phyloP scores from a whole-genome alignment of 2,797 vertebrate species.

The Cryptoblepharus egeriae region DNA sequence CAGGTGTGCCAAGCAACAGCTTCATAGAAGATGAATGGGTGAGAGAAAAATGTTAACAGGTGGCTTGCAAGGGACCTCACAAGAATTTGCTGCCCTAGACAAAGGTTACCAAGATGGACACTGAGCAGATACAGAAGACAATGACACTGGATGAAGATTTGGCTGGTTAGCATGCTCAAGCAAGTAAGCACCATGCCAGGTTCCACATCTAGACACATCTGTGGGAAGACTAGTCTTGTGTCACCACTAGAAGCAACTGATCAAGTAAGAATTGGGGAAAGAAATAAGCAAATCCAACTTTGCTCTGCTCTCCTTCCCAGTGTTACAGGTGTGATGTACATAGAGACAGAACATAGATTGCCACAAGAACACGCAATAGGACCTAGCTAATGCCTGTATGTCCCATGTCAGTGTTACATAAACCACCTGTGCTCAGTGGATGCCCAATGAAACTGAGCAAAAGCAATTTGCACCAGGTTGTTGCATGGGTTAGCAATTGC shows the following conservation, averaged over 20 bases:
- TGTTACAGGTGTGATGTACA: background rate
- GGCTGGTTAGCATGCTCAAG: background rate
- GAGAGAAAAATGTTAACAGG: background rate
- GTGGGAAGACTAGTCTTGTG: background rate
- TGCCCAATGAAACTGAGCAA: conserved; percentile 11
- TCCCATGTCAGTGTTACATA: background rate
- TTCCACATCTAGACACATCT: background rate
- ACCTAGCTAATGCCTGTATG: conserved; percentile 3
- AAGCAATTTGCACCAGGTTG: background rate
- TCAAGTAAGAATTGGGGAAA: background rate
- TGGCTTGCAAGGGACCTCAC: too few species aligned
- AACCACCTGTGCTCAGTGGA: background rate
- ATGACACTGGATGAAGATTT: background rate
- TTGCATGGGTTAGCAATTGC: conserved; percentile 14
- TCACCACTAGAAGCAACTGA: background rate
- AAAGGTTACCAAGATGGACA: background rate
- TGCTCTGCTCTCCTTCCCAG: background rate
- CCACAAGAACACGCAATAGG: background rate
- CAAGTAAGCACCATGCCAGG: background rate
- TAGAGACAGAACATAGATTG: background rate
- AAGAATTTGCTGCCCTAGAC: too few species aligned
- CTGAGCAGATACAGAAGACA: too few species aligned
- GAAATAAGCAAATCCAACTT: background rate
- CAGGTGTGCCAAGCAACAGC: background rate
- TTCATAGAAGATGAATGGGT: background rate